Base-by-base conservation (phyloP, 2,113 vertebrate genomes). In the Illadopsis cleaveri region DNA sequence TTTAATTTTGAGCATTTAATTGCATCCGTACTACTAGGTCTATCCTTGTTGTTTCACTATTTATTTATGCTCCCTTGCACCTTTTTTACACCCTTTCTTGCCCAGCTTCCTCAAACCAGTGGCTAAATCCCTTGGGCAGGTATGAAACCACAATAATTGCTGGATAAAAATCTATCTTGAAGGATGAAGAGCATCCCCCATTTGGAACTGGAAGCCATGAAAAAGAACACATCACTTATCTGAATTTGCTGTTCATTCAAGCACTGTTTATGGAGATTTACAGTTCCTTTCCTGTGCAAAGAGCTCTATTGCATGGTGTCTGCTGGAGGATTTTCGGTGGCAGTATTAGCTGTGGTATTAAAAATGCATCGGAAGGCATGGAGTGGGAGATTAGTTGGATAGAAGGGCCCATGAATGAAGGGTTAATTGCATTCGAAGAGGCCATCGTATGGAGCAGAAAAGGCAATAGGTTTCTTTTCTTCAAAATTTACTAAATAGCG, bases 401-500 rank as follows among this genome's bases (percentile, higher is more conserved):
- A 95, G 91, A 97, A 93, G 90, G 93, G 97, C 93, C 95, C 83
- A 94, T 93, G 90, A 95, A 97, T 85, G 90, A 97, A 97, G 96
- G 96, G 95, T 96, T 97, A 97, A 97, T 97, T 96, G 89, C 83
- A 96, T 97, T 97, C 96, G 96, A 95, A 94, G 91, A 93, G 94
- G 95, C 90, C 94, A 97, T 93, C 57, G 2, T 87, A 94, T n/a
- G 66, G 94, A 96, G 85, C 94, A 95, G 88, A 87, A 66, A 58
- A 95, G 90, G 95, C 93, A 93, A 95, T 96, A 95, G 93, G 82
- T 94, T 95, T 95, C 96, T 95, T 95, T 97, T 97, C 95, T 97
- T 97, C 94, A 90, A 96, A 97, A 96, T 97, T 94, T 96, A 97
- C 96, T 96, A 97, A 97, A 97, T 97, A 97, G 94, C 94, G 95